These are phyloP conservation scores for Synodontis membranacea DNA, from an alignment of 2,113 vertebrate species.

Conservation along the genomic window DNA sequence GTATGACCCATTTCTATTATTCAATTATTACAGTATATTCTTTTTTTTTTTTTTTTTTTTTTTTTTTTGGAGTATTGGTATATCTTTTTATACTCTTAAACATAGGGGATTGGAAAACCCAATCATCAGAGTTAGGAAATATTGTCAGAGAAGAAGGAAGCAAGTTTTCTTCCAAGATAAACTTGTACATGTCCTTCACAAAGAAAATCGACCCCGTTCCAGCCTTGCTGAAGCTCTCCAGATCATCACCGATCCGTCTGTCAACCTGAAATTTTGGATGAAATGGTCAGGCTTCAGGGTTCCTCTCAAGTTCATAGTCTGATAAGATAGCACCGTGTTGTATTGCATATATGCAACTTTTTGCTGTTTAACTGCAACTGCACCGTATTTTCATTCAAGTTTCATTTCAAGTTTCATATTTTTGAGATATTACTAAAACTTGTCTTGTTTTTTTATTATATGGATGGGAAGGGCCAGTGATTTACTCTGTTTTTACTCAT, in stretches of 20 bases:
- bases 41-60: too few relatives aligned
- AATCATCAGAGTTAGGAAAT: too few relatives aligned
- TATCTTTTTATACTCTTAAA: not conserved
- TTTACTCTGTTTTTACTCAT: not conserved
- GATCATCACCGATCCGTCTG: too few relatives aligned
- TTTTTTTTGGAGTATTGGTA: not conserved
- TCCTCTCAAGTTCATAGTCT: not conserved
- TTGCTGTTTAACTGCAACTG: too few relatives aligned
- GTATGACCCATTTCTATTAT: not conserved
- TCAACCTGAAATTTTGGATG: not conserved
- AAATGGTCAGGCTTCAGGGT: not conserved
- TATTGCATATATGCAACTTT: not conserved
- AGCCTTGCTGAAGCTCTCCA: too few relatives aligned
- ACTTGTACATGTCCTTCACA: too few relatives aligned
- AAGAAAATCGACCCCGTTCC: too few relatives aligned
- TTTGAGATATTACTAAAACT: not conserved
- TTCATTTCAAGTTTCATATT: not conserved
- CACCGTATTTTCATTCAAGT: too few relatives aligned
- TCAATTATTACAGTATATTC: too few relatives aligned
- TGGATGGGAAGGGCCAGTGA: not conserved
- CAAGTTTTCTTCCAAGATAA: too few relatives aligned
- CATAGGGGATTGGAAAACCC: too few relatives aligned
- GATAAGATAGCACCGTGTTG: not conserved
- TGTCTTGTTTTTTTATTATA: not conserved
- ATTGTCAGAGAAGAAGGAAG: too few relatives aligned